Conservation (phyloP, 1,140 invertebrate genomes). For the Calycopis cecrops region DNA sequence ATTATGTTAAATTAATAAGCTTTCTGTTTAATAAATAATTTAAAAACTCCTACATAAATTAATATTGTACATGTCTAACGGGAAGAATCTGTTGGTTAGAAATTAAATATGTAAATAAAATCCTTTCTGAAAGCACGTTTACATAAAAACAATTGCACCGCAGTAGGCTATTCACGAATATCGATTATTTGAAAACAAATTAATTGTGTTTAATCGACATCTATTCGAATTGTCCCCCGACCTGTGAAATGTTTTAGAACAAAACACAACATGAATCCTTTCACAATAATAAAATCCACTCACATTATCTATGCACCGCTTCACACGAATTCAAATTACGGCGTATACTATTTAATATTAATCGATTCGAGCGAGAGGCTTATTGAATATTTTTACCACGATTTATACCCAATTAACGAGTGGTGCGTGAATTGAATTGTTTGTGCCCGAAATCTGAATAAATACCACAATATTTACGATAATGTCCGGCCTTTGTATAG, state of each 20-base stretch:
- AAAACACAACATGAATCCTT: slow-evolving; percentile 37
- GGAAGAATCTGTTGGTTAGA: too few species aligned
- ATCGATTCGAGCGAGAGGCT: slow-evolving; percentile 57
- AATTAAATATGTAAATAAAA: background rate
- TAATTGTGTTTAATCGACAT: slow-evolving; percentile 38
- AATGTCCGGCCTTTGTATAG: slow-evolving; percentile 63
- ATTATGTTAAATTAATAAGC: too few species aligned
- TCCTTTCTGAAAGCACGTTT: slow-evolving; percentile 10
- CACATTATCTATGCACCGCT: slow-evolving; percentile 56
- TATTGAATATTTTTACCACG: slow-evolving; percentile 70
- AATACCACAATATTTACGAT: slow-evolving; percentile 72
- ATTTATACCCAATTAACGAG: slow-evolving; percentile 69
- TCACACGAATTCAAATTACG: slow-evolving; percentile 61
- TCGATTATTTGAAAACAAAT: slow-evolving; percentile 40
- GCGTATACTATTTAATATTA: slow-evolving; percentile 62
- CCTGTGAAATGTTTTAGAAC: slow-evolving; percentile 35
- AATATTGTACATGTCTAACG: too few species aligned
- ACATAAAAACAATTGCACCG: slow-evolving; percentile 26
- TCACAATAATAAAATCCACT: slow-evolving; percentile 45
- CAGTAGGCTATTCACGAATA: slow-evolving; percentile 20
- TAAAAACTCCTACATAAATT: too few species aligned
- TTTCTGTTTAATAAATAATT: too few species aligned
- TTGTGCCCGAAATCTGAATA: slow-evolving; percentile 67
- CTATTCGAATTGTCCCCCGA: slow-evolving; percentile 17
- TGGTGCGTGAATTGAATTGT: slow-evolving; percentile 71